Evolutionary conservation across 2,888 invertebrate species (phyloP).

Genomic region (Enchytraeus crypticus): DNA sequence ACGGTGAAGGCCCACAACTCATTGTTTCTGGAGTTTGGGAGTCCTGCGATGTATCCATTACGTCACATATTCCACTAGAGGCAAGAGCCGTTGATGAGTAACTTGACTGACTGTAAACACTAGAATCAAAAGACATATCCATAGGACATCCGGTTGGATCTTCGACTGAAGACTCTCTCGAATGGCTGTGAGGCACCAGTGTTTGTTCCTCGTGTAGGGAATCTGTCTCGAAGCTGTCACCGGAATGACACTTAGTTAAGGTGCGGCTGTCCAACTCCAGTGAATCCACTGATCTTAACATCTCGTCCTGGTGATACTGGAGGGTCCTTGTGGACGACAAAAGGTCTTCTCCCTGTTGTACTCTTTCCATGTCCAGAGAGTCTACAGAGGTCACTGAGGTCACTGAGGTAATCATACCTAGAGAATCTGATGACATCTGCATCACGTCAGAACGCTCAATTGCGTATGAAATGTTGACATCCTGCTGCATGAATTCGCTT

Average conservation of each 20-base stretch:
- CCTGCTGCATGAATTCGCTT: no score
- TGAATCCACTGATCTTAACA: slow-evolving; percentile 39
- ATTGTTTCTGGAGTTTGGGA: slow-evolving; percentile 4
- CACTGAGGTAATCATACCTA: slow-evolving; percentile 25
- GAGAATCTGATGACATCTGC: slow-evolving; percentile 33
- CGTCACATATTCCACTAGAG: slow-evolving; percentile 12
- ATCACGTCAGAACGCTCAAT: slow-evolving; percentile 22
- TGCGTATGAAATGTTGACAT: no score
- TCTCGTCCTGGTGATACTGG: slow-evolving; percentile 16
- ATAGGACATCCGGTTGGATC: slow-evolving; percentile 30
- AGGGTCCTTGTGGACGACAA: no score
- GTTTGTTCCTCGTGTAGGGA: slow-evolving; percentile 31
- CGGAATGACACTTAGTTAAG: slow-evolving; percentile 2
- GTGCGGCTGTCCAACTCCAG: slow-evolving; percentile 27
- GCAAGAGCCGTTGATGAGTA: slow-evolving; percentile 24
- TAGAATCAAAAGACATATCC: slow-evolving; percentile 45
- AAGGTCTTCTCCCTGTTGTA: no score
- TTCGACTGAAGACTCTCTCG: slow-evolving; percentile 38
- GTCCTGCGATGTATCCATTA: slow-evolving; percentile 7
- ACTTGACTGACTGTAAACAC: slow-evolving; percentile 28
- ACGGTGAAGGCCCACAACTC: no score
- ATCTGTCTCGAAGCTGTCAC: slow-evolving; percentile 24
- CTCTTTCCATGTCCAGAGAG: slow-evolving; percentile 24
- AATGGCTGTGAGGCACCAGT: slow-evolving; percentile 33
- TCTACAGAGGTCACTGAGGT: slow-evolving; percentile 29